phyloP scores from a whole-genome alignment of 2,797 vertebrate species.

The Florisuga fusca region DNA sequence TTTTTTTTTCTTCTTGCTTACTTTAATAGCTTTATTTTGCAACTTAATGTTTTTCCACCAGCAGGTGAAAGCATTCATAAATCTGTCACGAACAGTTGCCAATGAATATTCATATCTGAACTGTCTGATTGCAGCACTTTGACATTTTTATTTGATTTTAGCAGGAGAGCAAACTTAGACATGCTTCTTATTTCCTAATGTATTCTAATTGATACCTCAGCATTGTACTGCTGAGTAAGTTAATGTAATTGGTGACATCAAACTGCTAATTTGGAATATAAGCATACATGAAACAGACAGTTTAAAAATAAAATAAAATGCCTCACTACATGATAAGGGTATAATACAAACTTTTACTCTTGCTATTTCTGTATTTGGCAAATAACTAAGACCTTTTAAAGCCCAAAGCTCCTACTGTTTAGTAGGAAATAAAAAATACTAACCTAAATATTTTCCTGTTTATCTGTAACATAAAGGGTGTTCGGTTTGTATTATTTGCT shows the following conservation, averaged over 20 bases:
- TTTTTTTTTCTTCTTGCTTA: constrained; percentile 78
- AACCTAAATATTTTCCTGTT: background rate
- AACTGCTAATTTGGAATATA: constrained; percentile 63
- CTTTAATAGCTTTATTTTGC: constrained; percentile 84
- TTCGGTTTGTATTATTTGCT: background rate
- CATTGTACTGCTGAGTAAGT: constrained; percentile 69
- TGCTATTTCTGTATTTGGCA: background rate
- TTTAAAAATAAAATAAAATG: constrained; percentile 6
- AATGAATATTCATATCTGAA: constrained; percentile 87
- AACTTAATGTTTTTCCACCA: constrained; percentile 82
- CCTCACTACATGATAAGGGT: background rate
- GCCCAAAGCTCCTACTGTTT: background rate
- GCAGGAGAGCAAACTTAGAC: constrained; percentile 73
- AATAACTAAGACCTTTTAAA: background rate
- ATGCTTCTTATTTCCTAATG: constrained; percentile 75
- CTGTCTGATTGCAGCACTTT: constrained; percentile 82
- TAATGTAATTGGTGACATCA: constrained; percentile 62
- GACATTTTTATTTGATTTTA: constrained; percentile 84
- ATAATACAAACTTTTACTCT: background rate
- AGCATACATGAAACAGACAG: background rate
- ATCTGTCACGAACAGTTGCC: constrained; percentile 86
- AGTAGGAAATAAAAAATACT: background rate
- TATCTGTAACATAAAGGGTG: background rate
- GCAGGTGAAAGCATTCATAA: constrained; percentile 88
- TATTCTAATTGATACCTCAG: constrained; percentile 68